Evolutionary conservation across 2,888 invertebrate species (phyloP), one percentile per base, ranked within the genome.

Genomic region (Drosophila recens): DNA sequence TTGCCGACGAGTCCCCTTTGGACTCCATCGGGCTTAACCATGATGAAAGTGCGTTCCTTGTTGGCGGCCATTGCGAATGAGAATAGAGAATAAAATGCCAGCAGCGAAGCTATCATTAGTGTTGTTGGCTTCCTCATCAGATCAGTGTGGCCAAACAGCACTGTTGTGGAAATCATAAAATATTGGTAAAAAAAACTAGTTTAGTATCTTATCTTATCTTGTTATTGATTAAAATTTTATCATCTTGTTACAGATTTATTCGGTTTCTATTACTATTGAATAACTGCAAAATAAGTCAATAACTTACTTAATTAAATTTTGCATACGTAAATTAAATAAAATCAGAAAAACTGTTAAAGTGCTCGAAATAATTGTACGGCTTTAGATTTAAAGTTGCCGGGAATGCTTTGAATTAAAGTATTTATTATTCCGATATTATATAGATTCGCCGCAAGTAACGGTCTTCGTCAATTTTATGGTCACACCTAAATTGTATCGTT

Each of bases 21-120:
- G 90, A 99, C 99, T 70, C 97, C 99, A 93, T 99, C 99, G 54
- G 99, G 99, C 93, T 99, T 99, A 87, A 99, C 95, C 97, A 98
- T 98, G 93, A 99, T 97, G 93, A 99, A 99, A 90, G 98, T 98
- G 92, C 98, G 96, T 94, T 99, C 99, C 92, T 95, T 94, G 91
- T 95, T 94, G 93, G 95, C 95, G 90, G 96, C 95, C 96, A 96
- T 96, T 89, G 92, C 91, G 92, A 92, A 91, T 84, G 93, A 94
- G 93, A 94, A 94, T 92, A 94, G 94, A 81, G 94, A 95, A 93
- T 94, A 95, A 90, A 94, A 93, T 92, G 94, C 93, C 89, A 94
- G 93, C 72, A 95, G 87, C 75, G 94, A 92, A 91, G 93, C 93
- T 91, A 95, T 94, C 94, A 94, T n/a, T n/a, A n/a, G n/a, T n/a